phyloP scores from a whole-genome alignment of 2,797 vertebrate species.

The Meriones psammophilus region DNA sequence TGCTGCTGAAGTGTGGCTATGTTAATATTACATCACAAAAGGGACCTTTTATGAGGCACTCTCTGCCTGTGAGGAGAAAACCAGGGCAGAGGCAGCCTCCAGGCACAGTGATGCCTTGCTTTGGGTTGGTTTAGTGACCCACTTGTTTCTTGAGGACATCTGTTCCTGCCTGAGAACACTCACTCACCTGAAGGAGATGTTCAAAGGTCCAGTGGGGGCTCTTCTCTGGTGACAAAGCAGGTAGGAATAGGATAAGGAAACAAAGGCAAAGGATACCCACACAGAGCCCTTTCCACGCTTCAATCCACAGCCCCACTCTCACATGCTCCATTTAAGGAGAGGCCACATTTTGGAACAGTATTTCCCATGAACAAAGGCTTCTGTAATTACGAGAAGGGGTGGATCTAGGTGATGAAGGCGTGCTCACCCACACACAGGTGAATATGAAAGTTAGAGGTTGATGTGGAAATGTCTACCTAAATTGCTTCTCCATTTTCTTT shows the following conservation, averaged over 20 bases:
- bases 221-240: not conserved
- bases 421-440: not conserved
- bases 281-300: not conserved
- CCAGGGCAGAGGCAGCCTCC: not conserved
- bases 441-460: not conserved
- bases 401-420: not conserved
- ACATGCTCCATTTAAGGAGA: not conserved
- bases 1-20: not conserved
- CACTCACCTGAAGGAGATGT: not conserved
- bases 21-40: constrained; percentile 33
- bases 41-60: constrained; percentile 11
- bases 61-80: not conserved
- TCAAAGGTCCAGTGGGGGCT: not conserved
- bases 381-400: not conserved
- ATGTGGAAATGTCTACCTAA: not conserved
- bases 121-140: not conserved
- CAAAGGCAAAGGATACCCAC: not conserved
- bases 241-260: not conserved
- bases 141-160: not conserved
- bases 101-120: not conserved
- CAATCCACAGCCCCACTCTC: not conserved
- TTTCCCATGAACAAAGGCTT: not conserved
- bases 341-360: not conserved
- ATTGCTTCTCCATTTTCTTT: not conserved
- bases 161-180: not conserved